A percentile compares a stretch with the other conserved stretches of the same genome.
phyloP scores from a whole-genome alignment of 1,140 invertebrate genomes.

The Sogatella furcifera region DNA sequence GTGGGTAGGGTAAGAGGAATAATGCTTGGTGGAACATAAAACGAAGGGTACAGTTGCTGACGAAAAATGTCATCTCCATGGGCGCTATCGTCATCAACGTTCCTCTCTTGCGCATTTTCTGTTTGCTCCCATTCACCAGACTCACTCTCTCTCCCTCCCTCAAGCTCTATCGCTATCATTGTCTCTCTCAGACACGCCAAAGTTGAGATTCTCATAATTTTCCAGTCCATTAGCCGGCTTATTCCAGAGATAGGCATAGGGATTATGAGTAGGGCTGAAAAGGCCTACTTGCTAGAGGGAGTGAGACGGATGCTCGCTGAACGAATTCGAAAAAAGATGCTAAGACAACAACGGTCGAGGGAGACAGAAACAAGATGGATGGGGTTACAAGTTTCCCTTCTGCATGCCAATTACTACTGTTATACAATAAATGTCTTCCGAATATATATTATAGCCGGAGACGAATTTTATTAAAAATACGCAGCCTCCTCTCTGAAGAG shows the following conservation, averaged over 20 bases:
- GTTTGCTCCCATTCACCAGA: not conserved
- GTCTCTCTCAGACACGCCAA: not conserved
- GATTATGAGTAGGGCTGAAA: not conserved
- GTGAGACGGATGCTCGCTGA: not conserved
- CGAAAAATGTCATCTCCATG: too few species aligned
- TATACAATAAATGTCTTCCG: too few species aligned
- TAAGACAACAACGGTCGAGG: not conserved
- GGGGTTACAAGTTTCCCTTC: not conserved
- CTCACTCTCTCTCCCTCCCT: not conserved
- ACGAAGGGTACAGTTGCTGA: too few species aligned
- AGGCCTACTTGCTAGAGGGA: not conserved
- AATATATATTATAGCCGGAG: too few species aligned
- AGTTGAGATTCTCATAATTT: not conserved
- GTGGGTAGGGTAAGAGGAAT: too few species aligned
- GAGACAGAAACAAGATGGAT: not conserved
- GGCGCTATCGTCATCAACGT: not conserved
- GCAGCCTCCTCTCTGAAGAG: too few species aligned
- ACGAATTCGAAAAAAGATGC: not conserved
- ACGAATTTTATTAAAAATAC: too few species aligned
- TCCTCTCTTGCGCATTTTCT: not conserved
- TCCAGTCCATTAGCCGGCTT: not conserved
- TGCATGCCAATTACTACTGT: not conserved
- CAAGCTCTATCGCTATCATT: not conserved
- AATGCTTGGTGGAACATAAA: too few species aligned
- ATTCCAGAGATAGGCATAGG: not conserved